Percentiles rank a stretch among this genome's conserved stretches.
phyloP scores from a whole-genome alignment of 1,140 invertebrate species.

The Manduca sexta region DNA sequence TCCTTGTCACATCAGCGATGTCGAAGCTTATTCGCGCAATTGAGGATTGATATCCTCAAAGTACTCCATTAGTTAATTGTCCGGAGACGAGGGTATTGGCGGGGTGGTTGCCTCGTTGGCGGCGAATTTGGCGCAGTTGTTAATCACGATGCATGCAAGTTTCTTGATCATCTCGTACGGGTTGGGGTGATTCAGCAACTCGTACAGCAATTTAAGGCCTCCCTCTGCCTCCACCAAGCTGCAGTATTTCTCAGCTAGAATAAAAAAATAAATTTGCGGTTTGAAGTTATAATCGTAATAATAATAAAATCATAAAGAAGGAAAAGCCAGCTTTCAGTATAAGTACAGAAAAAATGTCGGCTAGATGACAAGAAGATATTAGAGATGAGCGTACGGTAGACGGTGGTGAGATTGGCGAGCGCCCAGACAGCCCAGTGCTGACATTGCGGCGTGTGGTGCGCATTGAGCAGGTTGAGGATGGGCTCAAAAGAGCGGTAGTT shows the following conservation, averaged over 20 bases:
- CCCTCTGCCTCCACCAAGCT: constrained; percentile 88
- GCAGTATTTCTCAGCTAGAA: constrained; percentile 91
- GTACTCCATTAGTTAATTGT: constrained; percentile 58
- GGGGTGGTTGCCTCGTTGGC: constrained; percentile 8
- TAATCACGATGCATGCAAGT: constrained; percentile 78
- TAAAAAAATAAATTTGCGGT: too few species aligned
- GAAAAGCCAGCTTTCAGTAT: too few species aligned
- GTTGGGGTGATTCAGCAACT: constrained; percentile 76
- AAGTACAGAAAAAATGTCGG: too few species aligned
- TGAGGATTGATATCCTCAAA: constrained; percentile 48
- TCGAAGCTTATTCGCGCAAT: constrained; percentile 29
- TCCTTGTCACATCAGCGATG: too few species aligned
- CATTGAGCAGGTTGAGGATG: constrained; percentile 85
- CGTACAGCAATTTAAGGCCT: constrained; percentile 83
- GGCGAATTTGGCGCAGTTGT: constrained; percentile 72
- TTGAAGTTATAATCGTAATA: not conserved
- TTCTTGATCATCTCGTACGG: constrained; percentile 79
- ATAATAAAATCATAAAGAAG: constrained; percentile 1
- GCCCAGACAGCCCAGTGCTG: constrained; percentile 99
- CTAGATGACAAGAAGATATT: constrained; percentile 38
- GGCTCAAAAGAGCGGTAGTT: constrained; percentile 98
- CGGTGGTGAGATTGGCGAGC: constrained; percentile 94
- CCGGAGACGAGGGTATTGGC: constrained; percentile 13
- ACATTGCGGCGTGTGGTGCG: constrained; percentile 90
- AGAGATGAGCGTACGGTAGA: constrained; percentile 84